These are phyloP conservation scores for Hyperoodon ampullatus DNA, from an alignment of 2,113 vertebrate species.

Conservation along the genomic window DNA sequence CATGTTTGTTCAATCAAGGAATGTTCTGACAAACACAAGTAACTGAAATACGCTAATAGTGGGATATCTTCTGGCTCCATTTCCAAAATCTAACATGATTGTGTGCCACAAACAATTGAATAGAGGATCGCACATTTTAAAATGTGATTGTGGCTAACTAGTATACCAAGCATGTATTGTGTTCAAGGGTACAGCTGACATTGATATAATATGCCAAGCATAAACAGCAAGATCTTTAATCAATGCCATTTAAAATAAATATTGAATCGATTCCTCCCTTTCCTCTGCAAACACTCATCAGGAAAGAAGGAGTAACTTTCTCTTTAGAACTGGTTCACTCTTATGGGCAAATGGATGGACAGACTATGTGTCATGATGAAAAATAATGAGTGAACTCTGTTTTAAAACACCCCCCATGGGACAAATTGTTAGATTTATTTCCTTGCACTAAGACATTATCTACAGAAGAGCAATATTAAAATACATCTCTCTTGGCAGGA, in stretches of 20 bases:
- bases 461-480: slow-evolving; percentile 55
- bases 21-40: background rate
- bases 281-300: background rate
- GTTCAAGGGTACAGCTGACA: background rate
- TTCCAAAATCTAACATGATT: background rate
- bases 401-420: slow-evolving; percentile 15
- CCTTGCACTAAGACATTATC: slow-evolving; percentile 26
- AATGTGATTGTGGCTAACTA: background rate
- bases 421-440: slow-evolving; percentile 54
- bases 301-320: background rate
- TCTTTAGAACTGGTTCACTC: background rate
- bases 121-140: background rate
- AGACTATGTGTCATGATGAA: background rate
- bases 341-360: background rate
- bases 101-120: background rate
- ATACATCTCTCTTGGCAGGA: slow-evolving; percentile 17
- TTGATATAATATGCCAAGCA: background rate
- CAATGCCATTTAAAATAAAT: slow-evolving; percentile 24
- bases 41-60: background rate
- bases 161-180: background rate
- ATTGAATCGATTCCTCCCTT: background rate
- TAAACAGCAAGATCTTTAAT: slow-evolving; percentile 11
- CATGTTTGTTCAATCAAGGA: background rate
- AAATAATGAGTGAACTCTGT: slow-evolving; percentile 33
- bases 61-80: background rate